Percentiles rank a stretch among this genome's conserved stretches.
phyloP scores from a whole-genome alignment of 2,797 vertebrate genomes.

The Sphenopsis melanotis region DNA sequence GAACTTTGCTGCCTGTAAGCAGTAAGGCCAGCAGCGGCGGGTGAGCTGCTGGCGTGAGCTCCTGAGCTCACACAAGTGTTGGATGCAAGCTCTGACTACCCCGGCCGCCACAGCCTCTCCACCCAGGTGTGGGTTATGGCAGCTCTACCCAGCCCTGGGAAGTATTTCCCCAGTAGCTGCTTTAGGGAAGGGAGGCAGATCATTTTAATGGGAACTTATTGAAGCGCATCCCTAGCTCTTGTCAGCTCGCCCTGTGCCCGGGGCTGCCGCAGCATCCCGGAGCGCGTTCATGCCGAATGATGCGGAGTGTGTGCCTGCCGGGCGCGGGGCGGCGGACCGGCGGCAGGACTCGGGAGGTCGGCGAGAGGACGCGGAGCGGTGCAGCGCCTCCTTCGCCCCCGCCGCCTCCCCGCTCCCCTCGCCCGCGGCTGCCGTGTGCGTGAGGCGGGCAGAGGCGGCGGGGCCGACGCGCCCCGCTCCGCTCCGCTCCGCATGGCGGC shows the following conservation, averaged over 20 bases:
- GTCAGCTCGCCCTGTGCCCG: neutral
- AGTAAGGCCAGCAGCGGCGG: neutral
- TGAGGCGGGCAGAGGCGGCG: neutral
- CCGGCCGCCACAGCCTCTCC: neutral
- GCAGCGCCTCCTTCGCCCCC: neutral
- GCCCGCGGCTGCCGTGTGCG: neutral
- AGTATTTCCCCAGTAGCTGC: neutral
- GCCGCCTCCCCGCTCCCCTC: neutral
- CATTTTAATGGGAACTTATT: neutral
- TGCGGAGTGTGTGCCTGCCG: neutral
- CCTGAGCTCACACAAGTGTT: fast-evolving
- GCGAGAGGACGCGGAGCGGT: neutral
- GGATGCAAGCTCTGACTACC: neutral
- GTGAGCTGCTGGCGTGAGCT: neutral
- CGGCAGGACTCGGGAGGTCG: neutral
- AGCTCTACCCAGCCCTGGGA: neutral
- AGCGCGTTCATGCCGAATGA: fast-evolving
- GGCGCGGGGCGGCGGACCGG: neutral
- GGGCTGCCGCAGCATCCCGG: neutral
- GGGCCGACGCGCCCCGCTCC: neutral
- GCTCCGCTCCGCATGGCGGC: neutral
- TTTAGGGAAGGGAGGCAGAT: neutral
- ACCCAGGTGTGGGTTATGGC: fast-evolving
- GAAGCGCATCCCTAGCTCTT: neutral
- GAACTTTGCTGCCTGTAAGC: neutral